Evolutionary conservation across 2,113 vertebrate species (phyloP).

Genomic region (Sarotherodon lohbergeri): DNA sequence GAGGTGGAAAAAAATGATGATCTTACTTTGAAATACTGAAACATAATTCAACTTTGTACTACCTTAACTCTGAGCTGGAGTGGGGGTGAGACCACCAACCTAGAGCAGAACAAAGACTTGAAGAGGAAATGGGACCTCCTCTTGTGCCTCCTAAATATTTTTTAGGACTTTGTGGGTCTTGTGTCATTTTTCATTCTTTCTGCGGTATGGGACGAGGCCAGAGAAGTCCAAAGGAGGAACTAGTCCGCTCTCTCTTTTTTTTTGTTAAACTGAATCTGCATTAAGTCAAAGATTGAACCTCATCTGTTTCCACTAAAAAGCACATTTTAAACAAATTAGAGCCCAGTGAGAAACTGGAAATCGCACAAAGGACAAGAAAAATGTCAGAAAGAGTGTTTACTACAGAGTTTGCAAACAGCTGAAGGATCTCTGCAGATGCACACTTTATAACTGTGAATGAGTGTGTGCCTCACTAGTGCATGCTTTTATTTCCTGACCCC

Average conservation of each 20-base stretch:
- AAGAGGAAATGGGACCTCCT: constrained; percentile 36
- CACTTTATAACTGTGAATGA: constrained; percentile 1
- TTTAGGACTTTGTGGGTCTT: constrained; percentile 11
- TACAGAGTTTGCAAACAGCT: background rate
- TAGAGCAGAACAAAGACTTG: constrained; percentile 6
- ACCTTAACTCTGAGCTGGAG: background rate
- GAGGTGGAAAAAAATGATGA: background rate
- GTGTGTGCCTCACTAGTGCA: constrained; percentile 23
- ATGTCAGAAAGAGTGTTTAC: background rate
- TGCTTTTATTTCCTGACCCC: constrained; percentile 1
- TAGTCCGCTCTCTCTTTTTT: background rate
- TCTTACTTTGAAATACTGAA: background rate
- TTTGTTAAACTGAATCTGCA: background rate
- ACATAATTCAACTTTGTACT: background rate
- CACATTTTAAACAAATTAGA: background rate
- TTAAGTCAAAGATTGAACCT: background rate
- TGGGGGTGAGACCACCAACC: constrained; percentile 25
- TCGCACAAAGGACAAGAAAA: background rate
- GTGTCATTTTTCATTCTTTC: constrained; percentile 38
- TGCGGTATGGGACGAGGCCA: constrained; percentile 35
- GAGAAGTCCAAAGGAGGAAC: background rate
- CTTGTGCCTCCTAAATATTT: background rate
- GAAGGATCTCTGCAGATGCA: background rate
- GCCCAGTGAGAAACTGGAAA: background rate
- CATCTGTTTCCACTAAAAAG: background rate